Evolutionary conservation across 2,113 vertebrate species (phyloP).

Genomic region (Ginglymostoma cirratum): DNA sequence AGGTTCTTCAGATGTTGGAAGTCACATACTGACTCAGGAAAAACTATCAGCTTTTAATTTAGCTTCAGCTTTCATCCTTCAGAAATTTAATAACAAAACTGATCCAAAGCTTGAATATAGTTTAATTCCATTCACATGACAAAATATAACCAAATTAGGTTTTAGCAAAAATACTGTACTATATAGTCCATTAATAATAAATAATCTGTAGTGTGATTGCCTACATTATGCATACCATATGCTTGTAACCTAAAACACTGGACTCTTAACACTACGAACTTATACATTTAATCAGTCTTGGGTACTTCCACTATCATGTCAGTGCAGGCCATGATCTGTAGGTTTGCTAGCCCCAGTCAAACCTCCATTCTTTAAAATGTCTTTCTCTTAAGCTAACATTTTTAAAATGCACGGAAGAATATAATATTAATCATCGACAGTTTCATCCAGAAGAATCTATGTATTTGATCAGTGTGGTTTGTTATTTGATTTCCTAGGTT

Average conservation of each 20-base stretch:
- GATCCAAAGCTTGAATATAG: background rate
- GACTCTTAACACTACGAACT: background rate
- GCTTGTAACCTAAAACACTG: background rate
- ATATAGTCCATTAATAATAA: background rate
- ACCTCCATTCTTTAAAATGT: background rate
- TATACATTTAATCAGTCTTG: background rate
- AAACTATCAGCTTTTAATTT: background rate
- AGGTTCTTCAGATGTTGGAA: background rate
- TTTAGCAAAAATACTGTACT: background rate
- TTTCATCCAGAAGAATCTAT: background rate
- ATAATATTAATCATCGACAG: too few relatives aligned
- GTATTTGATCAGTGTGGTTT: background rate
- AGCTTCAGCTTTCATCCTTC: background rate
- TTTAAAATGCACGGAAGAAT: background rate
- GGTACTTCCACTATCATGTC: background rate
- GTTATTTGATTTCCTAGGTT: background rate
- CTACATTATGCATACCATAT: background rate
- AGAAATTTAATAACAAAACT: background rate
- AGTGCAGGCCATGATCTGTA: slow-evolving; percentile 43
- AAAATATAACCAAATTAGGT: background rate
- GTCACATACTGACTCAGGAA: background rate
- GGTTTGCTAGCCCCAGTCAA: slow-evolving; percentile 62
- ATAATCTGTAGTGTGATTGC: background rate
- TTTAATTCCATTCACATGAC: background rate
- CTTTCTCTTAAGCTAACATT: background rate